Percentiles rank a stretch among this genome's conserved stretches.
Conservation (phyloP, 30 jellyfish, hydroid and myxozoan genomes). For the Pseudorhiza aurosa region DNA sequence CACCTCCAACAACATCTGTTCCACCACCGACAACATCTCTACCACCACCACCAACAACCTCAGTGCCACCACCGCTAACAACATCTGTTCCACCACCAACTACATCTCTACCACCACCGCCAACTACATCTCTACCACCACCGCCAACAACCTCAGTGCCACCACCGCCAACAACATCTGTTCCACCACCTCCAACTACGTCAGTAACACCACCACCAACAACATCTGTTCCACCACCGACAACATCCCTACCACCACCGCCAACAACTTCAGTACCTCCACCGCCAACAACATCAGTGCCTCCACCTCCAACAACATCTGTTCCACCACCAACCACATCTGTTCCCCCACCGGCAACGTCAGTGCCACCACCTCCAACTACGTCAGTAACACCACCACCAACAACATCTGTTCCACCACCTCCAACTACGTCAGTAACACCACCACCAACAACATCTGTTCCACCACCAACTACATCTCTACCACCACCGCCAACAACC, state of each 20-base stretch:
- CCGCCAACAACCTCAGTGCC: slow-evolving; percentile 5
- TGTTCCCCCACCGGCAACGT: not conserved
- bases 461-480: slow-evolving; percentile 6
- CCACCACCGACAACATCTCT: slow-evolving; percentile 7
- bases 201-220: not conserved
- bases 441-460: slow-evolving; percentile 29
- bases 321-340: not conserved
- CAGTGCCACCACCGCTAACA: not conserved
- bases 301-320: not conserved
- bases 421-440: not conserved
- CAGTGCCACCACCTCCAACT: not conserved
- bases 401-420: not conserved
- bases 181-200: slow-evolving; percentile 20
- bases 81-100: slow-evolving; percentile 23
- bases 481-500: slow-evolving; percentile 21
- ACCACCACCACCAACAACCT: not conserved
- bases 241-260: not conserved
- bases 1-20: slow-evolving; percentile 1
- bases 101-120: not conserved
- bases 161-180: not conserved
- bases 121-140: slow-evolving; percentile 16
- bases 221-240: not conserved
- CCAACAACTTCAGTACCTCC: not conserved
- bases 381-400: slow-evolving; percentile 2
- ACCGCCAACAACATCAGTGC: not conserved